Evolutionary conservation across 2,888 invertebrate species (phyloP), one percentile per base, ranked within the genome.

Genomic region (Diloba caeruleocephala): DNA sequence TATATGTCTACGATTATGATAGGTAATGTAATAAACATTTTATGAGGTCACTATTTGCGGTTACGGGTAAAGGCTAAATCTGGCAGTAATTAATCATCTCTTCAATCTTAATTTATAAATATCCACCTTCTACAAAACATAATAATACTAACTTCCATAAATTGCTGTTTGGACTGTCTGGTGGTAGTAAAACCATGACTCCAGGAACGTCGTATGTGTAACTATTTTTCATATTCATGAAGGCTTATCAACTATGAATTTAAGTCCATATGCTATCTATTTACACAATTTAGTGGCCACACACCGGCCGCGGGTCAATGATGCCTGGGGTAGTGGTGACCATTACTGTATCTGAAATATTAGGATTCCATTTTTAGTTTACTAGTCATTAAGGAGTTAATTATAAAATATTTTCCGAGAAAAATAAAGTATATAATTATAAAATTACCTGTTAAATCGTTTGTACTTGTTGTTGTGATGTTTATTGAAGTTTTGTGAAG

Each of bases 381-480:
- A n/a, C n/a, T n/a, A n/a, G n/a, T n/a, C n/a, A n/a, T n/a, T n/a
- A n/a, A n/a, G n/a, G n/a, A n/a, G n/a, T n/a, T n/a, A n/a, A n/a
- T n/a, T n/a, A n/a, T n/a, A n/a, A n/a, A n/a, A n/a, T n/a, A n/a
- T n/a, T n/a, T n/a, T n/a, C n/a, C n/a, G n/a, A n/a, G n/a, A n/a
- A n/a, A n/a, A n/a, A 17, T 5, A 17, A 2, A 21, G 6, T 28
- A 26, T 21, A n/a, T 17, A 6, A 21, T n/a, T 23, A 13, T 2
- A 26, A 10, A 36, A 28, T 41, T 66, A 79, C 82, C 82, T 90
- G 80, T 91, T 92, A 65, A 90, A 91, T 50, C 90, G 75, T 76
- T 92, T 93, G 84, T 92, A 92, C 76, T 92, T 93, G 71, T 90
- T 90, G 74, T 78, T 84, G 76, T 92, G 86, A 76, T 91, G 87